These are phyloP conservation scores for Capreolus pygargus DNA, from an alignment of 2,113 vertebrate genomes.

Conservation along the genomic window DNA sequence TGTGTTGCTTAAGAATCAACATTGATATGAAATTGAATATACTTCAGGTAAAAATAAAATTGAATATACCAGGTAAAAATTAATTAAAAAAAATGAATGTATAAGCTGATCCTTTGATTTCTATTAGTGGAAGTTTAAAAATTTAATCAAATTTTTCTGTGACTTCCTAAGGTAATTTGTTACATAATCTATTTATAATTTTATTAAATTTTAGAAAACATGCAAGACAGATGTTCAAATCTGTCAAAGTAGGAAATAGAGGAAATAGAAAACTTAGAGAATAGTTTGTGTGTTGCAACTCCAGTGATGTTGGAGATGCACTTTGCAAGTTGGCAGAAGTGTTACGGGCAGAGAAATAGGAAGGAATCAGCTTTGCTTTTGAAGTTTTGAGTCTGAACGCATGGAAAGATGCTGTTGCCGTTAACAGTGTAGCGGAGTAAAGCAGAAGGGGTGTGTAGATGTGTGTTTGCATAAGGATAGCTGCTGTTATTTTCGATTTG, in stretches of 20 bases:
- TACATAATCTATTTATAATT: neutral
- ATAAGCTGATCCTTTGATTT: neutral
- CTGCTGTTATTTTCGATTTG: neutral
- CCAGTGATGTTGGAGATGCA: neutral
- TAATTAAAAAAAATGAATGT: neutral
- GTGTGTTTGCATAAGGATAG: neutral
- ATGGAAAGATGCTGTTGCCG: neutral
- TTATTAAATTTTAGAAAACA: neutral
- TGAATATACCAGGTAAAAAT: neutral
- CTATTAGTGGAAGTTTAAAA: neutral
- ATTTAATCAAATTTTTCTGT: neutral
- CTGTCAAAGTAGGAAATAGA: neutral
- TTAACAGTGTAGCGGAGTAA: neutral
- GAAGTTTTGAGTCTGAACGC: neutral
- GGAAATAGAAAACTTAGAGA: neutral
- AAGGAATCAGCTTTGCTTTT: conserved; percentile 3
- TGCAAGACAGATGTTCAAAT: neutral
- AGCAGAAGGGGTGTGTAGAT: neutral
- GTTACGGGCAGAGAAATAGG: neutral
- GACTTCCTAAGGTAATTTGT: neutral
- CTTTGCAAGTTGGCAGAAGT: neutral
- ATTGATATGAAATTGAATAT: neutral
- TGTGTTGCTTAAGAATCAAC: neutral
- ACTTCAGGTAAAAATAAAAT: neutral
- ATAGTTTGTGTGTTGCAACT: neutral